phyloP scores from a whole-genome alignment of 2,888 invertebrate species.

The Drosophila meridiana region DNA sequence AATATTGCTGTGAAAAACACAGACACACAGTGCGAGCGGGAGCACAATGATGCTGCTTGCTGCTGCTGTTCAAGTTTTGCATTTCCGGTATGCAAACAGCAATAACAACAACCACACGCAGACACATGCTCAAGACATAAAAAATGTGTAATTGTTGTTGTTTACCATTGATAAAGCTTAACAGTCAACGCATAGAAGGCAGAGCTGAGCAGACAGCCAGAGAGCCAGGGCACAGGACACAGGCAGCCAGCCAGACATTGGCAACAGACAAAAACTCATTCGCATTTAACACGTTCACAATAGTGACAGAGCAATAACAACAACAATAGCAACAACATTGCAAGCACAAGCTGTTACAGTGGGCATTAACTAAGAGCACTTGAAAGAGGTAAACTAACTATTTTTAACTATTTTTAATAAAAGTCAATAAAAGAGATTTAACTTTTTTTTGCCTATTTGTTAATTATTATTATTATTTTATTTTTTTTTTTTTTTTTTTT shows the following conservation, averaged over 20 bases:
- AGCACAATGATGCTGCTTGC: conserved; percentile 35
- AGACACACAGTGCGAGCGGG: conserved; percentile 28
- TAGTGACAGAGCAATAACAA: conserved; percentile 19
- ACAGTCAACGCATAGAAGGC: conserved; percentile 35
- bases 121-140: conserved; percentile 67
- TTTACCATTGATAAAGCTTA: conserved; percentile 60
- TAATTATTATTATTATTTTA: too few species aligned
- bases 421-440: too few species aligned
- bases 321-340: conserved; percentile 1
- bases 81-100: conserved; percentile 81
- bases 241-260: neutral
- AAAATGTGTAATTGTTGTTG: conserved; percentile 72
- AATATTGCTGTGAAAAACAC: conserved; percentile 70
- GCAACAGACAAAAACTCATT: conserved; percentile 60
- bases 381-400: neutral
- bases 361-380: conserved; percentile 15
- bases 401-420: neutral
- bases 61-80: conserved; percentile 77
- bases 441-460: too few species aligned
- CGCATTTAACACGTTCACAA: conserved; percentile 74
- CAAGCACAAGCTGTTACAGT: conserved; percentile 32
- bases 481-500: too few species aligned
- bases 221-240: too few species aligned
- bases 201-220: neutral
- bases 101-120: conserved; percentile 18